Evolutionary conservation across 2,113 vertebrate species (phyloP).

Genomic region (Epinephelus cyanopodus): DNA sequence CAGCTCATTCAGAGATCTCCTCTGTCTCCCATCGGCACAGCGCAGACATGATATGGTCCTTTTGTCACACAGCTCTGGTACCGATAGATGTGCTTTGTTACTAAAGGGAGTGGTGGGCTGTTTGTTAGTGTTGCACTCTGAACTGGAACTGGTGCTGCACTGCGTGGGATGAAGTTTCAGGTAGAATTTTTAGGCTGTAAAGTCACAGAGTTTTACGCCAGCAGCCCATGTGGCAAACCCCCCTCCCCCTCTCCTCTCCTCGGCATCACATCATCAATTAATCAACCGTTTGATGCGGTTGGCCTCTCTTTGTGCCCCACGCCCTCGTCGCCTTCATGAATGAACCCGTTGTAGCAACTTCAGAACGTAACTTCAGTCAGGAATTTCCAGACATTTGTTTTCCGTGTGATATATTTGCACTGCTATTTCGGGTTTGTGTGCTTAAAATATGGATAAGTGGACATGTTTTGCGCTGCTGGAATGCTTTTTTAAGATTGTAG

Average conservation of each 20-base stretch:
- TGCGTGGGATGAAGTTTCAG: slow-evolving; percentile 48
- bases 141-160: slow-evolving; percentile 22
- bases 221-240: slow-evolving; percentile 9
- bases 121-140: slow-evolving; percentile 54
- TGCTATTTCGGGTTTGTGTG: slow-evolving; percentile 10
- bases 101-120: slow-evolving; percentile 65
- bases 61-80: slow-evolving; percentile 51
- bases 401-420: slow-evolving; percentile 23
- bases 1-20: slow-evolving; percentile 45
- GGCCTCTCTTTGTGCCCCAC: slow-evolving; percentile 63
- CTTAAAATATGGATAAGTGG: neutral
- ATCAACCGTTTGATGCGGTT: slow-evolving; percentile 75
- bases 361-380: slow-evolving; percentile 53
- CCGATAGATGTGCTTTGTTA: slow-evolving; percentile 65
- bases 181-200: slow-evolving; percentile 19
- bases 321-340: slow-evolving; percentile 70
- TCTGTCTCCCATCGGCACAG: slow-evolving; percentile 30
- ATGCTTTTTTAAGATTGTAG: neutral
- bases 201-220: slow-evolving; percentile 33
- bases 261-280: slow-evolving; percentile 58
- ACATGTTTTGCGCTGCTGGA: slow-evolving; percentile 1
- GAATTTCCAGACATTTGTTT: slow-evolving; percentile 55
- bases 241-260: slow-evolving; percentile 1
- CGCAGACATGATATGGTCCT: slow-evolving; percentile 52
- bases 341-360: slow-evolving; percentile 59